Percentiles rank a stretch among this genome's conserved stretches.
Conservation (phyloP, 2,888 invertebrate genomes). For the Callosobruchus maculatus region DNA sequence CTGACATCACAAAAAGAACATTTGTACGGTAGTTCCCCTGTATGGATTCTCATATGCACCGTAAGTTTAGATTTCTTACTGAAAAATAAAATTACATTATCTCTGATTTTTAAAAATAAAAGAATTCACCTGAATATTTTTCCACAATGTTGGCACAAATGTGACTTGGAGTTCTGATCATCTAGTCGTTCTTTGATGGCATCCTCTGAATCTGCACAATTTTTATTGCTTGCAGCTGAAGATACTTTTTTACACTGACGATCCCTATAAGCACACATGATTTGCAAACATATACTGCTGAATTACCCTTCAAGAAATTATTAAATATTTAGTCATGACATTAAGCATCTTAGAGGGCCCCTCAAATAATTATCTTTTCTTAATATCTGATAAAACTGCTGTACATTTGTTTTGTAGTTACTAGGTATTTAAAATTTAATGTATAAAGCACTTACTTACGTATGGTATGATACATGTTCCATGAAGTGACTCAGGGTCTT, state of each 20-base stretch:
- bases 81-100: constrained; percentile 1
- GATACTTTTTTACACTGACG: no score
- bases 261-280: no score
- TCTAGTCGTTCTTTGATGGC: neutral
- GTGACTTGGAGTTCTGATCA: no score
- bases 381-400: no score
- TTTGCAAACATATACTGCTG: no score
- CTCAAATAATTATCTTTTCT: no score
- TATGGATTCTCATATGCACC: constrained; percentile 38
- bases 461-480: constrained; percentile 37
- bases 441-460: constrained; percentile 20
- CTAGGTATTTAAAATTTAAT: constrained; percentile 5
- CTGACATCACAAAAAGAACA: constrained; percentile 37
- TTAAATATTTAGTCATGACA: no score
- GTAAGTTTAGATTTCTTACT: constrained; percentile 25
- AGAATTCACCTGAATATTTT: neutral
- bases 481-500: constrained; percentile 33
- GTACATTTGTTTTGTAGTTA: no score
- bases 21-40: constrained; percentile 38
- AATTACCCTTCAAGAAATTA: no score
- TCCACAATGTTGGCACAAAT: constrained; percentile 25
- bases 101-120: neutral
- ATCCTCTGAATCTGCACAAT: no score
- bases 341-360: no score
- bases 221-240: no score